Conservation (phyloP, 1,140 invertebrate genomes). For the Bombus pyrosoma region DNA sequence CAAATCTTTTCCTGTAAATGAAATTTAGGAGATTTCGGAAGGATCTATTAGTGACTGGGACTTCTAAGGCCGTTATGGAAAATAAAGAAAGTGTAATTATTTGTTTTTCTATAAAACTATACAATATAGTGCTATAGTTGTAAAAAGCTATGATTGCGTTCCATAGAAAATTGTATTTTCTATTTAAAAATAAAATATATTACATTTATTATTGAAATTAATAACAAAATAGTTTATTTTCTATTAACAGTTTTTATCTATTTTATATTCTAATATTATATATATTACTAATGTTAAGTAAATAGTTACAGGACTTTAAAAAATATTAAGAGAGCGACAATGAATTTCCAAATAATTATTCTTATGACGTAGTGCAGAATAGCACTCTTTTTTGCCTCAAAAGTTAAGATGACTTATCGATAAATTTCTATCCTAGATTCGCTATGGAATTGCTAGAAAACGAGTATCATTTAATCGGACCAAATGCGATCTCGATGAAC, state of each 20-base stretch:
- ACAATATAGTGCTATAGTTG: background rate
- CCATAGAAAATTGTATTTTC: background rate
- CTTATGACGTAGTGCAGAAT: background rate
- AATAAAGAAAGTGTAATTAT: background rate
- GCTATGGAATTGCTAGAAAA: slow-evolving; percentile 52
- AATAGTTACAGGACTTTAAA: background rate
- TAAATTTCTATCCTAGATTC: slow-evolving; percentile 27
- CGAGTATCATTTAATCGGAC: slow-evolving; percentile 57
- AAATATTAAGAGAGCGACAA: background rate
- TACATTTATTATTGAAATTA: background rate
- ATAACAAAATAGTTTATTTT: background rate
- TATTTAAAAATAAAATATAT: too few relatives aligned
- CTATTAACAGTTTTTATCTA: background rate
- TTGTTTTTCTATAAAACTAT: background rate
- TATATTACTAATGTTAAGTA: background rate
- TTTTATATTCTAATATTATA: background rate
- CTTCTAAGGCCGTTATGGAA: background rate
- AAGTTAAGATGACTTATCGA: background rate
- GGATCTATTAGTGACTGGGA: background rate
- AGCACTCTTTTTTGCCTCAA: background rate
- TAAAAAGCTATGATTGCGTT: background rate
- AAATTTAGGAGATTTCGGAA: background rate
- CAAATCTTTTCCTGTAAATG: background rate
- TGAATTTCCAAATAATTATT: background rate
- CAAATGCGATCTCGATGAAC: slow-evolving; percentile 33